Conservation (phyloP, 2,113 vertebrate species). For the Raja brachyura region DNA sequence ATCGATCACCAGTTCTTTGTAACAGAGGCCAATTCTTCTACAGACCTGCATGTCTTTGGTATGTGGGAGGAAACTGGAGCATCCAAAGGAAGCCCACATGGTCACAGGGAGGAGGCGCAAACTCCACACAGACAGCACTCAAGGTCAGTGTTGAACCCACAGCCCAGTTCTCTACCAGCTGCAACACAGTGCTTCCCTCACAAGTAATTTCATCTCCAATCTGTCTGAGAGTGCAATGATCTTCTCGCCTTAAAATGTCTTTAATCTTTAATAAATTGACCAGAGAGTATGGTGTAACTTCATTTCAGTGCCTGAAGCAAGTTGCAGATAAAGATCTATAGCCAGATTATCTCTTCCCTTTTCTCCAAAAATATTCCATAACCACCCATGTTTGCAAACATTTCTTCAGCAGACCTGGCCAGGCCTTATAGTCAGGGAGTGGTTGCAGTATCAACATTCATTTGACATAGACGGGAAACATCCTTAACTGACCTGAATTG, state of each 20-base stretch:
- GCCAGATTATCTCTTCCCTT: not conserved
- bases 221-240: not conserved
- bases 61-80: no score
- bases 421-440: not conserved
- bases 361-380: constrained; percentile 1
- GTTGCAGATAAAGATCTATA: not conserved
- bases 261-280: not conserved
- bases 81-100: no score
- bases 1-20: no score
- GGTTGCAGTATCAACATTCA: not conserved
- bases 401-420: not conserved
- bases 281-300: not conserved
- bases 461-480: not conserved
- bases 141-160: no score
- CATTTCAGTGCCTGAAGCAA: not conserved
- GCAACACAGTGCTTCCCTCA: not conserved
- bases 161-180: no score
- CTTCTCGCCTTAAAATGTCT: not conserved
- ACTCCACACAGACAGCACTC: no score
- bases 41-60: no score
- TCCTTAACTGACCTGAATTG: not conserved
- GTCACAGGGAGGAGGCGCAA: no score
- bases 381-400: not conserved
- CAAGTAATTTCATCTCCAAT: not conserved
- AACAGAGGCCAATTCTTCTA: no score